phyloP scores from a whole-genome alignment of 2,888 invertebrate genomes.

The Onchidella celtica region DNA sequence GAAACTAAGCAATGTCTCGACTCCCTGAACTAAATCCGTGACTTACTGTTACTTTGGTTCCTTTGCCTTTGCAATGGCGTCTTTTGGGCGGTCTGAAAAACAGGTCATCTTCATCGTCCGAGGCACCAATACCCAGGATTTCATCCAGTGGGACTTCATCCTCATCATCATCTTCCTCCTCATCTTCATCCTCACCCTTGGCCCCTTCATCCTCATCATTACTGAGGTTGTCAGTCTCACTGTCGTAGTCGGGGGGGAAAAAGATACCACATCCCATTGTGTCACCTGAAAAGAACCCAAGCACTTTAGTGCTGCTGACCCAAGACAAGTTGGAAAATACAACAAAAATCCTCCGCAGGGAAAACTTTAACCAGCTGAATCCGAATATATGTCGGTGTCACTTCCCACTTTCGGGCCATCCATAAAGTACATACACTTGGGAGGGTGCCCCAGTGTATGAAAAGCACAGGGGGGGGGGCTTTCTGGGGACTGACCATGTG shows the following conservation, averaged over 20 bases:
- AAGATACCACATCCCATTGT: conserved; percentile 83
- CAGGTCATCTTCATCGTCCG: conserved; percentile 77
- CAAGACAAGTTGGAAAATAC: too few relatives aligned
- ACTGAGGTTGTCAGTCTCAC: conserved; percentile 67
- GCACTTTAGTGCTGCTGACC: too few relatives aligned
- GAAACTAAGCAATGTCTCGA: too few relatives aligned
- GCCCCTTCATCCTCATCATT: conserved; percentile 51
- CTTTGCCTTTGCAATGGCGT: conserved; percentile 28
- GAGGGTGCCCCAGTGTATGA: too few relatives aligned
- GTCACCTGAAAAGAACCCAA: conserved; percentile 78
- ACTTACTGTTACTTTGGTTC: conserved; percentile 47
- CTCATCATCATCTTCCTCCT: conserved; percentile 43
- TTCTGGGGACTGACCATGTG: too few relatives aligned
- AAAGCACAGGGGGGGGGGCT: too few relatives aligned
- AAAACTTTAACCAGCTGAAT: too few relatives aligned
- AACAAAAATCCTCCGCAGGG: too few relatives aligned
- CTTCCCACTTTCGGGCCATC: too few relatives aligned
- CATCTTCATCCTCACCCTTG: conserved; percentile 42
- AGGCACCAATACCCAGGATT: conserved; percentile 66
- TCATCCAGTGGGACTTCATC: conserved; percentile 58
- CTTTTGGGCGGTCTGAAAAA: conserved; percentile 35
- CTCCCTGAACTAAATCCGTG: too few relatives aligned
- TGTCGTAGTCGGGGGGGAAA: conserved; percentile 80
- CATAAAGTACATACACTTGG: too few relatives aligned
- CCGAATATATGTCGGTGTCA: too few relatives aligned